Base-by-base conservation (phyloP, 1,140 invertebrate species). In the Elymnias hypermnestra region DNA sequence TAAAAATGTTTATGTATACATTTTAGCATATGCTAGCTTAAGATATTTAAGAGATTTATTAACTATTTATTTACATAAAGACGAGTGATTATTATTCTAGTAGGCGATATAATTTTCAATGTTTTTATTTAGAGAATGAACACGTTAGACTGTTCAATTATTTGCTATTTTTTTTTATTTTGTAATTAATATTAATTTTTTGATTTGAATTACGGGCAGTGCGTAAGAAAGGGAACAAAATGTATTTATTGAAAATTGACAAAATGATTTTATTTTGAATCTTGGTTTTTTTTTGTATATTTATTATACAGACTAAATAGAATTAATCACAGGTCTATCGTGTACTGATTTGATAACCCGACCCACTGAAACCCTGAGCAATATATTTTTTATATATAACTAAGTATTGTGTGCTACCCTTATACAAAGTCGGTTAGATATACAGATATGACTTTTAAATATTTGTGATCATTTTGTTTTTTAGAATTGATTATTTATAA, bases 301-400 rank as follows among this genome's bases (percentile, higher is more conserved):
- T 58, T 19, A 19, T 67, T 59, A 63, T 68, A 59, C 59, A 58
- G 47, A 58, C 57, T 62, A 53, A 33, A 71, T 67, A 69, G 57
- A 63, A 63, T 48, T 62, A 59, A 60, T 51, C 63, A 70, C 67
- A 63, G 57, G 54, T 67, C 62, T 62, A 74, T 62, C 57, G 48
- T 62, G 72, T 67, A 78, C 75, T 79, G 75, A 76, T 79, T 83
- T 73, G 59, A 72, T 70, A 65, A 69, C 74, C 75, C 74, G 72
- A 83, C 76, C 75, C 77, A 79, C 67, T 72, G 73, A 57, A 81
- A 83, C 62, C 79, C 67, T 79, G 73, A 83, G 77, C 75, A 83
- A 82, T 83, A 83, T 83, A 82, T 83, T 83, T 82, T 56, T 82
- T 83, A 76, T 81, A 76, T 76, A 74, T 73, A 72, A 75, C 74